Evolutionary conservation across 1,140 invertebrate genomes (phyloP).

Genomic region (Drosophila tropicalis): DNA sequence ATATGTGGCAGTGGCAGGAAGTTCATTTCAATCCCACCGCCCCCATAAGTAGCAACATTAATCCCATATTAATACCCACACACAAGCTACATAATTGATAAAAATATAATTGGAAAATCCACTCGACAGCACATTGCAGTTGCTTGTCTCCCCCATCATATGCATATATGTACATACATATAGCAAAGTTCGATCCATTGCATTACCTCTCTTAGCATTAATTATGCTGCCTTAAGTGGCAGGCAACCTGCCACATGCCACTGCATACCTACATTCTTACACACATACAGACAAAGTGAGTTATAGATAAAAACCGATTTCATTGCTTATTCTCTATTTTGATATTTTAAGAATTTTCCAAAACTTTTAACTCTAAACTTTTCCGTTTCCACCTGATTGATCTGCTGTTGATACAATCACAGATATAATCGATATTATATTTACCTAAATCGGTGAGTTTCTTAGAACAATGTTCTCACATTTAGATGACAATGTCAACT

Average conservation of each 20-base stretch:
- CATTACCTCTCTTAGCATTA: slow-evolving; percentile 1
- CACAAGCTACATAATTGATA: slow-evolving; percentile 53
- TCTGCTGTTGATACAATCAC: too few species aligned
- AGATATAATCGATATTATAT: too few species aligned
- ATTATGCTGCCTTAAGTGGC: slow-evolving; percentile 10
- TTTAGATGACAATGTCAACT: too few species aligned
- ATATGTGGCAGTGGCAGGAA: slow-evolving; percentile 53
- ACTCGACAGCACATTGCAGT: slow-evolving; percentile 38
- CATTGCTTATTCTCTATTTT: background rate
- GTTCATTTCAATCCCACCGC: slow-evolving; percentile 8
- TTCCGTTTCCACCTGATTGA: too few species aligned
- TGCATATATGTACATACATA: too few species aligned
- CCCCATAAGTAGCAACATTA: slow-evolving; percentile 28
- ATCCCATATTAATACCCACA: slow-evolving; percentile 51
- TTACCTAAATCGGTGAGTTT: too few species aligned
- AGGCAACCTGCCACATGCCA: background rate
- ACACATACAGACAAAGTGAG: too few species aligned
- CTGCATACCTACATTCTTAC: background rate
- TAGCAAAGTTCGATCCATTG: background rate
- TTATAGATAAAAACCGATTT: background rate
- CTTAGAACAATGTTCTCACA: too few species aligned
- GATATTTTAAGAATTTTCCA: too few species aligned
- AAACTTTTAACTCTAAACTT: too few species aligned
- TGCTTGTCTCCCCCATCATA: background rate
- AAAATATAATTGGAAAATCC: slow-evolving; percentile 64